Evolutionary conservation across 2,113 vertebrate genomes (phyloP), one percentile per base, ranked within the genome.

Genomic region (Ammodytes dubius): DNA sequence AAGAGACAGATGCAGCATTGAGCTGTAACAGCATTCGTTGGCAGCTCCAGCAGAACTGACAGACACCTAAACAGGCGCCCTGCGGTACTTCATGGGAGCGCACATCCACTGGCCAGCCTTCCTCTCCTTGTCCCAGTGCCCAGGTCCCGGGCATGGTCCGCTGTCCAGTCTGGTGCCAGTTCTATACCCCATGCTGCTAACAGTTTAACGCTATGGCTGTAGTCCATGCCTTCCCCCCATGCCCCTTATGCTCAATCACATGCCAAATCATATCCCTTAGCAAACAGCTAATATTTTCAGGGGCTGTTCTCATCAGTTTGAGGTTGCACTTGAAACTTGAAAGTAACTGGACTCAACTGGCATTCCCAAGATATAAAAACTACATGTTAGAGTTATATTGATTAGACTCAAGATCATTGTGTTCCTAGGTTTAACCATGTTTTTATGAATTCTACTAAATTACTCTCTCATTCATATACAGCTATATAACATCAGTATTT

Each of bases 201-300:
- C 85, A 79, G 75, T 85, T 91, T 91, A 93, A 90, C 19, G 76
- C 70, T 74, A 39, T 85, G 89, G 88, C 82, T 57, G 47, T 14
- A 2, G 54, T 80, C 80, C 79, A 79, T 61, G 68, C 58, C 82
- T 80, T 75, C 75, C 68, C 71, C 77, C 70, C 74, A 27, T 75
- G 53, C 80, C 74, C 83, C 74, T 79, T 67, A 74, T 59, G 68
- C 39, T 67, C 74, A 63, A 59, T 37, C 46, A 39, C 42, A 19
- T 59, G 88, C 88, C 74, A 83, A 77, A 74, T 68, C 19, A 58
- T 83, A 57, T 77, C 50, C 77, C 46, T 74, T 56, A 71, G 68
- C 81, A 83, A 42, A 79, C 17, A 70, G 69, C 56, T 82, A 63
- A 84, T 75, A 50, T 83, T 85, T 77, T 54, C 27, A 19, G 53